Evolutionary conservation across 2,888 invertebrate species (phyloP).

Genomic region (Hydrotaea diabolus): DNA sequence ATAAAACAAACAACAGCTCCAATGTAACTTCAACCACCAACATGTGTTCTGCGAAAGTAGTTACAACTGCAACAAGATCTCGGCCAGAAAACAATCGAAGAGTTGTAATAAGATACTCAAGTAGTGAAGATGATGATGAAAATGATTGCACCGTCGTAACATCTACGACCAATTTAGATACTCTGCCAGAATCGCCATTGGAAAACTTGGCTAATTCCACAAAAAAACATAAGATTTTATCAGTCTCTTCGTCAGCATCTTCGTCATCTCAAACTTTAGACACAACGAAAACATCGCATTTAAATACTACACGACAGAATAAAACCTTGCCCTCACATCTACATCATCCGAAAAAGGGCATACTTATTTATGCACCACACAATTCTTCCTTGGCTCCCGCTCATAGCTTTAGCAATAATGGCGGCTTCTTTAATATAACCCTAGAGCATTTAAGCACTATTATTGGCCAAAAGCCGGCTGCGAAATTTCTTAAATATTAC

Average conservation of each 20-base stretch:
- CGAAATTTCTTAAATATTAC: conserved; percentile 74
- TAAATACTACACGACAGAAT: conserved; percentile 35
- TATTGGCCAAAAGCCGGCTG: conserved; percentile 73
- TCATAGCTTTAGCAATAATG: conserved; percentile 43
- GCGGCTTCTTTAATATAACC: conserved; percentile 72
- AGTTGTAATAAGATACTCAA: not conserved
- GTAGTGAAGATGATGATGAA: conserved; percentile 46
- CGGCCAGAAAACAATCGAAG: not conserved
- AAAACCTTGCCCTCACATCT: too few relatives aligned
- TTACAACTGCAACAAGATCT: not conserved
- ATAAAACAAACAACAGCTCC: not conserved
- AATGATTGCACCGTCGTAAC: conserved; percentile 75
- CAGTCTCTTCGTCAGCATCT: too few relatives aligned
- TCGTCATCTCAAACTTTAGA: conserved; percentile 28
- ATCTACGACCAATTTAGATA: conserved; percentile 71
- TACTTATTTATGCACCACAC: conserved; percentile 72
- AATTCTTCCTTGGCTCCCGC: conserved; percentile 31
- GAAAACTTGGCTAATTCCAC: not conserved
- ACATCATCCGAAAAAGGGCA: conserved; percentile 60
- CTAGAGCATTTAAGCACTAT: conserved; percentile 71
- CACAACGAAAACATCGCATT: not conserved
- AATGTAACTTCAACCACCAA: conserved; percentile 21
- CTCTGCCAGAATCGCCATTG: not conserved
- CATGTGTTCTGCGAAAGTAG: not conserved
- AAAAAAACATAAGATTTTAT: not conserved